These are phyloP conservation scores for Pantherophis alleghaniensis DNA, from an alignment of 2,797 vertebrate genomes.

Conservation along the genomic window DNA sequence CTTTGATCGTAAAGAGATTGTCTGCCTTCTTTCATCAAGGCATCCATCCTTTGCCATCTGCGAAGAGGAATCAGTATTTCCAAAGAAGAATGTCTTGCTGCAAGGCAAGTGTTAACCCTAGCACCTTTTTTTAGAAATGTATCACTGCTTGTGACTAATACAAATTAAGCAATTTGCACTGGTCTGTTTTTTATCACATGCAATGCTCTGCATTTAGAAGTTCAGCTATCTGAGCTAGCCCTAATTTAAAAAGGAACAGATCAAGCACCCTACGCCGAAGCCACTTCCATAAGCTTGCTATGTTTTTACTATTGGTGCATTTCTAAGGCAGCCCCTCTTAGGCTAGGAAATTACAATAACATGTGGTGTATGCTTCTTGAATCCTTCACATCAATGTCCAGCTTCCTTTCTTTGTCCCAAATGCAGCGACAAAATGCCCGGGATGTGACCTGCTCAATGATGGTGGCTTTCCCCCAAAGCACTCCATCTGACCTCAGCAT, in stretches of 20 bases:
- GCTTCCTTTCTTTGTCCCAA: slow-evolving; percentile 33
- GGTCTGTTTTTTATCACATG: background rate
- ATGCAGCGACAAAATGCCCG: slow-evolving; percentile 55
- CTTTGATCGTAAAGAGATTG: background rate
- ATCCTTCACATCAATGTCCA: slow-evolving; percentile 4
- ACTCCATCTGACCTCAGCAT: slow-evolving; percentile 74
- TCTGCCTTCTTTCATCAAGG: background rate
- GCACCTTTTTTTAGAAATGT: background rate
- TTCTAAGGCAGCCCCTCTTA: fast-evolving
- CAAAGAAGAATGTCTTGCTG: background rate
- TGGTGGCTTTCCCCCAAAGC: slow-evolving; percentile 65
- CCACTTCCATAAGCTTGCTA: background rate
- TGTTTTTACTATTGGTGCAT: background rate
- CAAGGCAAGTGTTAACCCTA: background rate
- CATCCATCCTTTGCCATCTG: background rate
- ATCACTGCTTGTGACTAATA: background rate
- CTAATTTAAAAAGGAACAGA: background rate
- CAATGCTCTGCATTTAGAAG: background rate
- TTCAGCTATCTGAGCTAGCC: background rate
- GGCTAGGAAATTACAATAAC: background rate
- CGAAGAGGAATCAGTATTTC: background rate
- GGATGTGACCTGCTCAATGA: slow-evolving; percentile 64
- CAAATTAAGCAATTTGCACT: background rate
- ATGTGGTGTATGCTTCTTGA: background rate
- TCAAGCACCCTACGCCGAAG: background rate